phyloP scores from a whole-genome alignment of 1,140 invertebrate species.

The Xylocopa sonorina region DNA sequence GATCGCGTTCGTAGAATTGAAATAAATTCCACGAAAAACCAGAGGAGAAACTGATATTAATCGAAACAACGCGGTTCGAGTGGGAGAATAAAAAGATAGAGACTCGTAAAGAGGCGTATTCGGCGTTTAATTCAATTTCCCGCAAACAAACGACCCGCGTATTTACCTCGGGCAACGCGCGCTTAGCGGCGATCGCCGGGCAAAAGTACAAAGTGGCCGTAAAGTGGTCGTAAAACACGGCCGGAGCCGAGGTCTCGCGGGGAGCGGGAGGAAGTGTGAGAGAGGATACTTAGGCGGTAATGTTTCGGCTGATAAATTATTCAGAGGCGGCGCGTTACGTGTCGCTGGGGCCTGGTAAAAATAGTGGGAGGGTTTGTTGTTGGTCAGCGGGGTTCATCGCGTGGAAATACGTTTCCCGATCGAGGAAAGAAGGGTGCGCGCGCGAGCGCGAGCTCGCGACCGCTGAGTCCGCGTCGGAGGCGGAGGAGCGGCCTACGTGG shows the following conservation, averaged over 20 bases:
- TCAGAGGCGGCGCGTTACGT: constrained; percentile 8
- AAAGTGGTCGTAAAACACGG: constrained; percentile 46
- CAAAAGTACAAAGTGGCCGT: constrained; percentile 39
- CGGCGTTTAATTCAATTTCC: not conserved
- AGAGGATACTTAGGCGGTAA: constrained; percentile 20
- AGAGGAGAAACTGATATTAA: no score
- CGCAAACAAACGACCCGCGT: not conserved
- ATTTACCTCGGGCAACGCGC: constrained; percentile 5
- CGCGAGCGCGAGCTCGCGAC: no score
- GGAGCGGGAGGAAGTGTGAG: not conserved
- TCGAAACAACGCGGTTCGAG: no score
- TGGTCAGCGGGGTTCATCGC: no score
- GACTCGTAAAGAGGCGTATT: not conserved
- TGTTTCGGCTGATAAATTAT: constrained; percentile 42
- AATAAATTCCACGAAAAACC: no score
- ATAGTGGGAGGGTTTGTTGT: not conserved
- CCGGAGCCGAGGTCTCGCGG: not conserved
- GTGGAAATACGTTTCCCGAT: constrained; percentile 41
- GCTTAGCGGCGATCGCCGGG: not conserved
- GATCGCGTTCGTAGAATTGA: no score
- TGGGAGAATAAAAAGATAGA: not conserved
- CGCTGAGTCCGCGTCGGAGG: no score
- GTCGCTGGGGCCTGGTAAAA: not conserved
- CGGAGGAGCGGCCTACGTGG: constrained; percentile 5
- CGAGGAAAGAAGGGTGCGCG: no score